Percentiles rank a stretch among this genome's conserved stretches.
These are phyloP conservation scores for Parambassis ranga DNA, from an alignment of 2,797 vertebrate species.

Conservation along the genomic window DNA sequence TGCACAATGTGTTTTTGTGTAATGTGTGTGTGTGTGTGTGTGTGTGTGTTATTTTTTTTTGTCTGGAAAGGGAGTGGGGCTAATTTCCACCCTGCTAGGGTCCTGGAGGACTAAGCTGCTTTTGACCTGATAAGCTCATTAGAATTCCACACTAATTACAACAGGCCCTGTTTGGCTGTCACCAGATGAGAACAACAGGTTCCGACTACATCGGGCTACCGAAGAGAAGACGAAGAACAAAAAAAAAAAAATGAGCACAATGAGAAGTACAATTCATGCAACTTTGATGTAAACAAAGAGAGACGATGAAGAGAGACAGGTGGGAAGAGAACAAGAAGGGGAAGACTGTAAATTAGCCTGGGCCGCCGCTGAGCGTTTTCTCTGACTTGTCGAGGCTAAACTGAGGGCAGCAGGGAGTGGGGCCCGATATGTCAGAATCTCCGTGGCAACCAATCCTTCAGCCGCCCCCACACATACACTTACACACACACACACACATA, in stretches of 20 bases:
- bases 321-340: conserved; percentile 14
- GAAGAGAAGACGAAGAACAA: conserved; percentile 4
- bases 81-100: conserved; percentile 78
- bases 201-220: conserved; percentile 43
- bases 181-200: conserved; percentile 73
- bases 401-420: conserved; percentile 82
- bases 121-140: conserved; percentile 87
- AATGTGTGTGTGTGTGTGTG: conserved; percentile 47
- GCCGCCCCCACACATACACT: conserved; percentile 42
- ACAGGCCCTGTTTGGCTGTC: conserved; percentile 71
- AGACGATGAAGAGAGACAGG: conserved; percentile 12
- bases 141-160: conserved; percentile 84
- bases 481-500: conserved; percentile 23
- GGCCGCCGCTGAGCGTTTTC: conserved; percentile 67
- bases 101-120: conserved; percentile 82
- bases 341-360: conserved; percentile 77
- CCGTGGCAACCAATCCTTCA: conserved; percentile 82
- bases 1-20: conserved; percentile 73
- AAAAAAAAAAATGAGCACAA: neutral
- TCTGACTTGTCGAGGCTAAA: conserved; percentile 82
- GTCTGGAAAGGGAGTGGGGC: conserved; percentile 60
- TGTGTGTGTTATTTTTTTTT: no score
- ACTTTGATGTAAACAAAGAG: conserved; percentile 15
- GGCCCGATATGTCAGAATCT: conserved; percentile 81
- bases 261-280: conserved; percentile 7